Conservation (phyloP, 2,888 invertebrate species). For the Parochlus steinenii region DNA sequence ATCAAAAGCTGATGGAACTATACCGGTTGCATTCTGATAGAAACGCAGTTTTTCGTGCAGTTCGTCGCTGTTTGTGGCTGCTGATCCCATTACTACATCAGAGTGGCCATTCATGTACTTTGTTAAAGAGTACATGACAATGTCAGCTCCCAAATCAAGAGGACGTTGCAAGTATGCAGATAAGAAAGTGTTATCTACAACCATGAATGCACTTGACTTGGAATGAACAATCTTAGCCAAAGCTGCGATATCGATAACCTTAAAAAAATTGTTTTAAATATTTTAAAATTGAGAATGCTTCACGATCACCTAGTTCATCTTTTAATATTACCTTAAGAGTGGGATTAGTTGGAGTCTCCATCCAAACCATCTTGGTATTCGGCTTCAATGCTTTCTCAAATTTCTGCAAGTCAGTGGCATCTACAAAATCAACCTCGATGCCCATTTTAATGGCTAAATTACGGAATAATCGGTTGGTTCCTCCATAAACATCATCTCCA, state of each 20-base stretch:
- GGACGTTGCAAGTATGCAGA: slow-evolving; percentile 85
- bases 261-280: too few species aligned
- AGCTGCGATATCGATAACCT: slow-evolving; percentile 71
- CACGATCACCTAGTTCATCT: too few species aligned
- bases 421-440: slow-evolving; percentile 58
- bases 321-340: too few species aligned
- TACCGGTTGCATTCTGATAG: slow-evolving; percentile 67
- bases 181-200: slow-evolving; percentile 89
- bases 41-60: slow-evolving; percentile 58
- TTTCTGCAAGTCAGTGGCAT: slow-evolving; percentile 49
- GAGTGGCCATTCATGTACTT: slow-evolving; percentile 99
- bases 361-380: slow-evolving; percentile 85
- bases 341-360: slow-evolving; percentile 96
- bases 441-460: slow-evolving; percentile 48
- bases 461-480: slow-evolving; percentile 64
- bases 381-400: slow-evolving; percentile 52
- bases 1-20: slow-evolving; percentile 92
- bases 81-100: slow-evolving; percentile 92
- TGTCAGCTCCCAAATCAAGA: slow-evolving; percentile 76
- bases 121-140: slow-evolving; percentile 81
- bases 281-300: too few species aligned
- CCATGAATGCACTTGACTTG: slow-evolving; percentile 35
- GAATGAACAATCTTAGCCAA: slow-evolving; percentile 44
- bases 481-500: slow-evolving; percentile 91
- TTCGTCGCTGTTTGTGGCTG: slow-evolving; percentile 53